Conservation (phyloP, 2,113 vertebrate genomes). For the Balaeniceps rex region DNA sequence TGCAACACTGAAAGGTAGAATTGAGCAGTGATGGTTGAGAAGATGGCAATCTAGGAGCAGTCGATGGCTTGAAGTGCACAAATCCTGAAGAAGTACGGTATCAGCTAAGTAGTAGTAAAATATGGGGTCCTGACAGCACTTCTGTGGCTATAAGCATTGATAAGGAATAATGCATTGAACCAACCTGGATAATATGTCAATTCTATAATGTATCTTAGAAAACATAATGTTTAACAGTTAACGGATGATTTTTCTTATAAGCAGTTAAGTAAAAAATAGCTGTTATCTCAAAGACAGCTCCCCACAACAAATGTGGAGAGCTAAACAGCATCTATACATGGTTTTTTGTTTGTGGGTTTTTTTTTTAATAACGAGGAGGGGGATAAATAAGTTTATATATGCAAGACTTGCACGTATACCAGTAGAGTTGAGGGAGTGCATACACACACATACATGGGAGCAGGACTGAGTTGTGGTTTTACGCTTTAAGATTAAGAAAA, state of each 20-base stretch:
- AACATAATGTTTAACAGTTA: neutral
- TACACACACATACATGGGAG: neutral
- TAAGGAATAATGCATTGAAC: neutral
- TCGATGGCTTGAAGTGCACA: neutral
- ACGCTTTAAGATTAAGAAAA: neutral
- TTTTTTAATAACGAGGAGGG: neutral
- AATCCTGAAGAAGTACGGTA: neutral
- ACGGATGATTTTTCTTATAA: neutral
- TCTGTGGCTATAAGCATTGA: neutral
- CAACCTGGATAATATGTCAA: neutral
- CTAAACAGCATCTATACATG: neutral
- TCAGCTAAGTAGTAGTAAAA: neutral
- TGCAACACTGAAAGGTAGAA: neutral
- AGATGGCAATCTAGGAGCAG: neutral
- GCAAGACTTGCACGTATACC: rapidly evolving
- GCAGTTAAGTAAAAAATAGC: neutral
- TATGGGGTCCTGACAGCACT: neutral
- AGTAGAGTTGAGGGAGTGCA: neutral
- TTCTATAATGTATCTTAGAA: neutral
- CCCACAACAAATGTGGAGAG: neutral
- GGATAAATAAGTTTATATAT: neutral
- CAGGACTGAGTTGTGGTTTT: neutral
- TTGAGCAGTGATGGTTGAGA: neutral
- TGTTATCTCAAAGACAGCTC: neutral
- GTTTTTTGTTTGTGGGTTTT: neutral